Evolutionary conservation across 2,797 vertebrate species (phyloP).

Genomic region (Ctenosaura bakeri): DNA sequence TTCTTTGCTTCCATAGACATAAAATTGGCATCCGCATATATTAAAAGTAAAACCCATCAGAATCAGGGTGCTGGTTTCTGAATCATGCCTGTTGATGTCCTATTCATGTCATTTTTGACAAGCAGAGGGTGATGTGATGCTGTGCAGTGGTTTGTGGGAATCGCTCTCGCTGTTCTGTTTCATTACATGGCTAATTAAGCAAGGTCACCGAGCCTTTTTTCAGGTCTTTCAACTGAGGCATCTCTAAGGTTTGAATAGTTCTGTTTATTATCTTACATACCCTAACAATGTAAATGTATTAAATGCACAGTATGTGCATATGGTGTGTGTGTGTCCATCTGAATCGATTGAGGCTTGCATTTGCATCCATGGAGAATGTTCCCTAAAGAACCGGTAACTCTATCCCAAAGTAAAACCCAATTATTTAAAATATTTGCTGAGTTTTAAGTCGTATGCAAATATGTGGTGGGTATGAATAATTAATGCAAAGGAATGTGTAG

Average conservation of each 20-base stretch:
- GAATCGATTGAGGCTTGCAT: background rate
- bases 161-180: constrained; percentile 83
- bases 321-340: background rate
- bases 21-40: constrained; percentile 51
- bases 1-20: constrained; percentile 26
- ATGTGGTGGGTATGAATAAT: constrained; percentile 19
- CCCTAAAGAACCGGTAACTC: background rate
- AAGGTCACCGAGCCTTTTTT: constrained; percentile 80
- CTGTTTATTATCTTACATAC: constrained; percentile 66
- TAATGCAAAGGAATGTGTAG: constrained; percentile 27
- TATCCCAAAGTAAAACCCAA: background rate
- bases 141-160: constrained; percentile 82
- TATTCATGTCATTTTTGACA: constrained; percentile 75
- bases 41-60: constrained; percentile 59
- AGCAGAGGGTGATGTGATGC: constrained; percentile 75
- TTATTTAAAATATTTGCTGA: constrained; percentile 9
- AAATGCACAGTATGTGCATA: constrained; percentile 16
- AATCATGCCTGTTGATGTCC: constrained; percentile 69
- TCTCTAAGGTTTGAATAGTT: constrained; percentile 67
- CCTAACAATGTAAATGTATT: constrained; percentile 29
- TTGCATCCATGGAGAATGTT: background rate
- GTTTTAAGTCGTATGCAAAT: background rate
- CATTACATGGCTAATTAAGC: constrained; percentile 90
- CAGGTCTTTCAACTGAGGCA: constrained; percentile 71
- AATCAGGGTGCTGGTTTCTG: constrained; percentile 69